Base-by-base conservation (phyloP, 2,888 invertebrate genomes). In the Xestobium rufovillosum region DNA sequence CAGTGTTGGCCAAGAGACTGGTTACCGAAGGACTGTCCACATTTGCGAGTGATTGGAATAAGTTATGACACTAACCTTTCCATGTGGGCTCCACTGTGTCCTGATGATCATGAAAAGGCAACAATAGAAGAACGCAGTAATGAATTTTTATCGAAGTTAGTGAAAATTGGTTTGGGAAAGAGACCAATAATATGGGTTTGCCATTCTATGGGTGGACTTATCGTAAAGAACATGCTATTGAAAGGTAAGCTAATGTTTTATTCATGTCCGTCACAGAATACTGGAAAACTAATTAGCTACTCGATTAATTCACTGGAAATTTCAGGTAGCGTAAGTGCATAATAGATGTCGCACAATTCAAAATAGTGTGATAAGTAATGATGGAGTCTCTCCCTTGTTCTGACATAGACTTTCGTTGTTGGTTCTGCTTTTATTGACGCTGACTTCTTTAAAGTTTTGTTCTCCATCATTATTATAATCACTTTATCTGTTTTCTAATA, bases 1-100 rank as follows among this genome's bases (percentile, higher is more conserved):
- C 76, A 76, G 43, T 94, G 92, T 62, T 95, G 94, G 94, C 94
- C 94, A 2, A 83, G 83, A 70, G 94, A 95, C 57, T 96, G 95
- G 95, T 66, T 96, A 39, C 78, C 91, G 1, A 69, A 75, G 52
- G 91, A 94, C 61, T 77, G 80, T 52, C 74, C 75, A 23, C 76
- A 81, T 57, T 68, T 87, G 34, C 19, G 87, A 50, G 74, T 95
- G 34, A 67, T 95, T 34, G 90, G 90, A 28, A 76, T 94, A 23
- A 91, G 94, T 63, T 95, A 91, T 61, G 83, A 86, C 50, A 87
- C 88, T 15, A 80, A 81, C 43, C 68, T 91, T 28, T 85, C 87
- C 4, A 78, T 83, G 57, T 90, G 91, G 89, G 72, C 80, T 25
- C 76, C 82, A 17, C 69, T 75, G 16, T 87, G 85, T 59, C 76